Base-by-base conservation (phyloP, 2,113 vertebrate species). In the Oenanthe melanoleuca region DNA sequence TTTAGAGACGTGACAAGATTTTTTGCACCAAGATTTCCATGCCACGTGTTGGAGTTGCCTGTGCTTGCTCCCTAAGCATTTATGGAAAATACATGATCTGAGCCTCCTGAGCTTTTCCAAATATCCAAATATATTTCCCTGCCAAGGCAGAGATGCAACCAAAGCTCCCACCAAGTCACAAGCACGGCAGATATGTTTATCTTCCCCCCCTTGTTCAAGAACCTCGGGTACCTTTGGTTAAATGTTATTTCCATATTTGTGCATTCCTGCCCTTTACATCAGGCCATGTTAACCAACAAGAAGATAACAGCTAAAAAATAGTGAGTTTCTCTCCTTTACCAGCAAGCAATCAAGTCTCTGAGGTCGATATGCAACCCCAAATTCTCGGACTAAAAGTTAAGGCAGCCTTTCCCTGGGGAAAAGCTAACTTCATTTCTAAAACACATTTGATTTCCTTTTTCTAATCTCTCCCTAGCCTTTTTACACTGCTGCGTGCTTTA, bases 371-470 rank as follows among this genome's bases (percentile, higher is more conserved):
- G 70, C 81, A 89, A 49, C 33, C 60, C 80, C 60, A 55, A 93
- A 97, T 95, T 94, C 81, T 95, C 69, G 25, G 93, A 91, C 69
- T 93, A 44, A 96, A 95, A 97, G 86, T 97, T 95, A 91, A 97
- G 94, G 77, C 95, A 95, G 93, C 57, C 71, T 65, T 92, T 90
- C 97, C 93, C 71, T 1, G 23, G 92, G 95, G 95, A 96, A 97
- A 95, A 96, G 95, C 97, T 93, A 96, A 98, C 97, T 98, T 97
- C 97, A 97, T 97, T 98, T 97, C 81, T 89, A 96, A 98, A 98
- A 96, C 96, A 92, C 72, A 96, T 98, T 97, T 97, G 95, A 97
- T 97, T 97, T 98, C 97, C 89, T 89, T 92, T 96, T 93, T 91
- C 96, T 97, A 98, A 98, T 98, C 98, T 97, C 96, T 93, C 94